phyloP scores from a whole-genome alignment of 2,113 vertebrate species.

The Odocoileus hemionus region DNA sequence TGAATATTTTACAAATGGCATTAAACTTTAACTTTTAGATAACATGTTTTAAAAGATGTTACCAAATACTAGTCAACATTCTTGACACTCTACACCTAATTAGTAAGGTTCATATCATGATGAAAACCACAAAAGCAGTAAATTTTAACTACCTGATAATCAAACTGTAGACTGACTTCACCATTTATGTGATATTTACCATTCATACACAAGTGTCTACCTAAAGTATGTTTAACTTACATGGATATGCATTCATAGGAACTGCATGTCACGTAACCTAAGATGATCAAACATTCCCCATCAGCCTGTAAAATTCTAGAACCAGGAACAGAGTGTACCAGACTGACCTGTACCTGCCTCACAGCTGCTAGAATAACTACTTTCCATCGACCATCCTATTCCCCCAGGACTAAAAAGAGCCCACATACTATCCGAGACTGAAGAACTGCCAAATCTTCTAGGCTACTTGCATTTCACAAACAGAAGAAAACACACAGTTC shows the following conservation, averaged over 20 bases:
- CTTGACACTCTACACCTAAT: not conserved
- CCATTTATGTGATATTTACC: not conserved
- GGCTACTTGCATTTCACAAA: constrained; percentile 20
- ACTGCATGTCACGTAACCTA: not conserved
- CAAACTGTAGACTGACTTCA: not conserved
- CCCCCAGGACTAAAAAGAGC: not conserved
- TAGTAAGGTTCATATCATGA: not conserved
- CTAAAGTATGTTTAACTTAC: not conserved
- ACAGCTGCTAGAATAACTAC: not conserved
- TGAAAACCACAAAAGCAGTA: constrained; percentile 23
- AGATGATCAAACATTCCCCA: not conserved
- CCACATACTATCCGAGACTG: not conserved
- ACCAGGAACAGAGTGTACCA: constrained; percentile 31
- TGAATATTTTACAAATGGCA: not conserved
- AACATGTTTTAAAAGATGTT: constrained; percentile 14
- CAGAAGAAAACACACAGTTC: constrained; percentile 46
- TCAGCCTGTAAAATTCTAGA: not conserved
- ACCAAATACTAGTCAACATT: not conserved
- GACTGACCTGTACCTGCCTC: not conserved
- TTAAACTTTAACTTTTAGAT: constrained; percentile 32
- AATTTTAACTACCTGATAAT: not conserved
- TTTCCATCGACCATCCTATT: not conserved
- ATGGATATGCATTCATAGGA: not conserved
- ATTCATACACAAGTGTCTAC: not conserved
- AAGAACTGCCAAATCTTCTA: constrained; percentile 13